Conservation (phyloP, 2,113 vertebrate species). For the Ploceus nigricollis region DNA sequence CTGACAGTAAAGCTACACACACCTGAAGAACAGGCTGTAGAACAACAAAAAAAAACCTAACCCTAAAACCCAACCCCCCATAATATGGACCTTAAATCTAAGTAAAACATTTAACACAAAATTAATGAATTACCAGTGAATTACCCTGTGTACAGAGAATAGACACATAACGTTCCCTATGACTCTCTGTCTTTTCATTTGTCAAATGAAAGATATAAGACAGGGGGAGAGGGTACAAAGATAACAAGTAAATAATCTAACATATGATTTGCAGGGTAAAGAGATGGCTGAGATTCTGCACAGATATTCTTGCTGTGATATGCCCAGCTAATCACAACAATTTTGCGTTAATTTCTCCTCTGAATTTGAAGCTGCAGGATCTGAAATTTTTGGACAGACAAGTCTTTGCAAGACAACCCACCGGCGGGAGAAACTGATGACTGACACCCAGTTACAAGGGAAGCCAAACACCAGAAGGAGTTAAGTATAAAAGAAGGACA, state of each 20-base stretch:
- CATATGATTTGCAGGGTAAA: neutral
- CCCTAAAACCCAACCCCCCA: neutral
- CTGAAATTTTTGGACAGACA: neutral
- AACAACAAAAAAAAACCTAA: neutral
- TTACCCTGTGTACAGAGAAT: neutral
- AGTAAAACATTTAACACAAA: neutral
- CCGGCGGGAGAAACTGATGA: neutral
- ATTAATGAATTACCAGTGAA: neutral
- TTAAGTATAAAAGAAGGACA: slow-evolving; percentile 16
- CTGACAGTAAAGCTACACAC: neutral
- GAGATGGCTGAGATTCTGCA: neutral
- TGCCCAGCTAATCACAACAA: neutral
- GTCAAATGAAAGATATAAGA: neutral
- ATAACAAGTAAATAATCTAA: neutral
- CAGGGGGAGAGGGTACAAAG: neutral
- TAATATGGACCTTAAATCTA: neutral
- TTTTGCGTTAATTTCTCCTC: neutral
- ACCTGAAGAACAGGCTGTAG: neutral
- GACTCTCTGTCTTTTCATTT: neutral
- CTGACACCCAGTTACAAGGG: neutral
- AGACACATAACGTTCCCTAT: neutral
- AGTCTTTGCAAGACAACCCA: neutral
- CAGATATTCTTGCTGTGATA: neutral
- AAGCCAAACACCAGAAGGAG: slow-evolving; percentile 9
- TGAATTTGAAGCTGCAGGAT: neutral